Base-by-base conservation (phyloP, 2,797 vertebrate genomes). In the Tokudaia muenninki region DNA sequence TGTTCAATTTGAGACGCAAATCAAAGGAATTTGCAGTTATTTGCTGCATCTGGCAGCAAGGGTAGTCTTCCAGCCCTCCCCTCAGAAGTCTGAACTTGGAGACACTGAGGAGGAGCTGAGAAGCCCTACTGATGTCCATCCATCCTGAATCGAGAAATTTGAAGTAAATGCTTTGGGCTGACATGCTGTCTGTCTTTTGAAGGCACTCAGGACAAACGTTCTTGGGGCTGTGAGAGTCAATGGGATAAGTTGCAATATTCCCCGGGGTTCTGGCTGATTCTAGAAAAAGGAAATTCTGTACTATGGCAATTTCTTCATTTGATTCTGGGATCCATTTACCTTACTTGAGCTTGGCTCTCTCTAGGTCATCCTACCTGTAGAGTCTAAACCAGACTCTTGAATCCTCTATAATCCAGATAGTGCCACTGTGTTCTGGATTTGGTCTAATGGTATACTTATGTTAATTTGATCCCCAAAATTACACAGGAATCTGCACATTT, bases 1-100 rank as follows among this genome's bases (percentile, higher is more conserved):
- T 81, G 50, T 65, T 61, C 90, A 90, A 70, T 37, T 52, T 59
- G 22, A 87, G 91, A 80, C 31, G 37, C 37, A 95, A 83, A 91
- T 17, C 37, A 78, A 81, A 92, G 44, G 82, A 31, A 78, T 29
- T 50, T 86, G 22, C 12, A 74, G 47, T 84, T 59, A 80, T 87
- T 89, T 95, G n/a, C 21, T 90, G 16, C 19, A 63, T 75, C 52
- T 50, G 47, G 11, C 52, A 72, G 84, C 81, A 75, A 91, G 74
- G 31, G 10, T 87, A 34, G 11, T 50, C 7, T 92, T 70, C 10
- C 29, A 88, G 41, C 31, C 41, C 29, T 41, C 37, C 4, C 29
- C 24, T 8, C 3, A 24, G 47, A 41, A 24, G 14, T 81, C 59
- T 75, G 44, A 24, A 78, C 50, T 65, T 79, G n/a, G 29, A 34